Base-by-base conservation (phyloP, 2,888 invertebrate genomes). In the Melanophora roralis region DNA sequence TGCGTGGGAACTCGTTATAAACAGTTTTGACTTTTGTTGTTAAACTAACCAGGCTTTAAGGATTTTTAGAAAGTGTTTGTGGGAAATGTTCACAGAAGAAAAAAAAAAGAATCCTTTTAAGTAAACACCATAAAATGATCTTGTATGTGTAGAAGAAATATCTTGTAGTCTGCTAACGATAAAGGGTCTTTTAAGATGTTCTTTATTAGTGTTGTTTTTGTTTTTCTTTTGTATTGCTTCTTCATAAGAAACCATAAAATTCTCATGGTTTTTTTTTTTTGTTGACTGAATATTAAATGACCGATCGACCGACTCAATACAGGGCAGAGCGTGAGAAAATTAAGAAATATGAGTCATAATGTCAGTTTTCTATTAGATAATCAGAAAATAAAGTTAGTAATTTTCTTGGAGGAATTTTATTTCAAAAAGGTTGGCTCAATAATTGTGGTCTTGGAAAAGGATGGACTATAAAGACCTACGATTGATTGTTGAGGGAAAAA, bases 321-420 rank as follows among this genome's bases (percentile, higher is more conserved):
- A n/a, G n/a, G n/a, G n/a, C n/a, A 68, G 62, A 67, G 80, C 80
- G 80, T 76, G 80, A 68, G 80, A 80, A 80, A 68, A 38, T 69
- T 68, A 1, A 34, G 16, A 38, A 62, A 34, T 21, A 49, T 59
- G 62, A 73, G 43, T 74, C 57, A 64, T 45, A 16, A 55, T 62
- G 62, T 71, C 64, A 53, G n/a, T 43, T 72, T 80, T 40, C 45
- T 76, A 80, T 62, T 62, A 76, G 80, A 76, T 51, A 49, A 27
- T 62, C 76, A 80, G 80, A 38, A 80, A 57, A 14, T 73, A 21
- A 40, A 73, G 76, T 32, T 68, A 45, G 80, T 38, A 40, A 43
- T 36, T n/a, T n/a, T 65, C 32, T 32, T 69, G 4, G 21, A 14
- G 32, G n/a, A 27, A 40, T n/a, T 21, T 43, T 6, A 51, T 14